These are phyloP conservation scores for Dasyurus viverrinus DNA, from an alignment of 2,113 vertebrate genomes.

Conservation along the genomic window DNA sequence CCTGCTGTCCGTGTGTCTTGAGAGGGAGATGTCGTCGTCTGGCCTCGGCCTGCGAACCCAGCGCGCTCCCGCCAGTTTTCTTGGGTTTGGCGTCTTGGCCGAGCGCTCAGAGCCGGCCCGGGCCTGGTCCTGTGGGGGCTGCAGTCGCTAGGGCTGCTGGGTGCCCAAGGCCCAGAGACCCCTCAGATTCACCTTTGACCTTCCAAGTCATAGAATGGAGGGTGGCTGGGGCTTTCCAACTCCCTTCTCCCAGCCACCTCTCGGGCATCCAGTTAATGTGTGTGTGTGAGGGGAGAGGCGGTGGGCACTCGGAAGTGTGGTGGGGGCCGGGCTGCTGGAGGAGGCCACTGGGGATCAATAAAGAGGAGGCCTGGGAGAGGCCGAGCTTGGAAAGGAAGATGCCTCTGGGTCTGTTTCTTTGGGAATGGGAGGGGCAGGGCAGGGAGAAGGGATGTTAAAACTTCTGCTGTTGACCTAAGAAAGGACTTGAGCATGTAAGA, in stretches of 20 bases:
- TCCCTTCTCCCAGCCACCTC: no score
- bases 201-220: background rate
- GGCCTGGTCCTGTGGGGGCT: accelerated
- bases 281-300: background rate
- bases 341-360: background rate
- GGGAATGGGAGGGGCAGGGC: background rate
- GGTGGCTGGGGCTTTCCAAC: no score
- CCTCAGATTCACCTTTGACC: no score
- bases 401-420: background rate
- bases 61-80: no score
- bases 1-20: no score
- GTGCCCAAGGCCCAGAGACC: background rate
- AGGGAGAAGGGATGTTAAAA: background rate
- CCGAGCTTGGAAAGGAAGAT: background rate
- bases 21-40: background rate
- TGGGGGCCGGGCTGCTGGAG: background rate
- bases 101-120: background rate
- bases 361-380: background rate
- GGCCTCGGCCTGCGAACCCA: no score
- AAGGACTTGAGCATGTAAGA: background rate
- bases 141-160: no score
- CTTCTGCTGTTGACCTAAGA: background rate
- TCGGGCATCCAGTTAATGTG: background rate
- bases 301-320: background rate
- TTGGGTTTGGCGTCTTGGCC: background rate